Evolutionary conservation across 2,113 vertebrate genomes (phyloP).

Genomic region (Corythornis cristatus): DNA sequence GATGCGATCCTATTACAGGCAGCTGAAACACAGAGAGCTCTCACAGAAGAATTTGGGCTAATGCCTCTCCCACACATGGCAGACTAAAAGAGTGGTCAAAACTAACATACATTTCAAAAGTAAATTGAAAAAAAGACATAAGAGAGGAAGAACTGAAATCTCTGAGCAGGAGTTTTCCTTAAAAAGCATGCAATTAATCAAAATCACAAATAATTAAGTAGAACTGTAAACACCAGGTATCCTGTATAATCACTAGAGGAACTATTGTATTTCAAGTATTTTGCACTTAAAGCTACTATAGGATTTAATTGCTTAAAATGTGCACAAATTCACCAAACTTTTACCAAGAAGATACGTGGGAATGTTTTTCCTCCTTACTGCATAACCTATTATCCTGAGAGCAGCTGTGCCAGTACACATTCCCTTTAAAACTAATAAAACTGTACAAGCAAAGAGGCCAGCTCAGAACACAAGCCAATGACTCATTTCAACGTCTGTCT

Average conservation of each 20-base stretch:
- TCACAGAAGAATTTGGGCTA: background rate
- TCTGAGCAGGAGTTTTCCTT: background rate
- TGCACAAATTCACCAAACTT: background rate
- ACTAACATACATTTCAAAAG: background rate
- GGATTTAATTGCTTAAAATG: background rate
- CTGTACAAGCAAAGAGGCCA: background rate
- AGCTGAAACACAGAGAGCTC: background rate
- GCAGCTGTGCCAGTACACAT: background rate
- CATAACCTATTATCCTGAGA: background rate
- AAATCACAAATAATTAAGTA: background rate
- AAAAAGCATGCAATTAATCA: background rate
- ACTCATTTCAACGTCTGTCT: slow-evolving; percentile 7
- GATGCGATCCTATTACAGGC: background rate
- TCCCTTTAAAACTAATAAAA: slow-evolving; percentile 23
- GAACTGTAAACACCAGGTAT: background rate
- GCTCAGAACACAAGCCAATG: slow-evolving; percentile 6
- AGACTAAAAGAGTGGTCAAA: background rate
- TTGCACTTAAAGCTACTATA: background rate
- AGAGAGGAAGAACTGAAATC: background rate
- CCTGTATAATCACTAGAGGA: background rate
- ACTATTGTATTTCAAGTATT: background rate
- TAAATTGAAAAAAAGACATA: background rate
- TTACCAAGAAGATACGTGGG: background rate
- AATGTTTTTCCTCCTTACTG: background rate
- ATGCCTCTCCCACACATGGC: background rate